Percentiles rank a stretch among this genome's conserved stretches.
These are phyloP conservation scores for Sepioteuthis lessoniana DNA, from an alignment of 2,888 invertebrate species.

Conservation along the genomic window DNA sequence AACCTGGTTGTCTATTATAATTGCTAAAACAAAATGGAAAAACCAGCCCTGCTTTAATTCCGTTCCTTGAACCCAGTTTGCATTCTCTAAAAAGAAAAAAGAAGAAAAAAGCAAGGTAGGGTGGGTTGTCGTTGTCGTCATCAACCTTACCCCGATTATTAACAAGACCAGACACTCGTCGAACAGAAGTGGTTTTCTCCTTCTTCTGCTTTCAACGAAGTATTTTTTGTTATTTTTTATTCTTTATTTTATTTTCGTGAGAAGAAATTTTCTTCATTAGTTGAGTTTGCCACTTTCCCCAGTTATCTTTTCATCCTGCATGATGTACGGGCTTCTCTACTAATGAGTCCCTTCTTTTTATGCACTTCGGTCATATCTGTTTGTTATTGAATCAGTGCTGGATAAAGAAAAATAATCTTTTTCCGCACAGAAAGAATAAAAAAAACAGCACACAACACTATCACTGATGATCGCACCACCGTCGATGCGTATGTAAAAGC, in stretches of 20 bases:
- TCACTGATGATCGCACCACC: neutral
- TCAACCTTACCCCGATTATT: neutral
- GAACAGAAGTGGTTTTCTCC: neutral
- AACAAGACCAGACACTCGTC: neutral
- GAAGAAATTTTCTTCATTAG: neutral
- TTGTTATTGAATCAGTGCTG: neutral
- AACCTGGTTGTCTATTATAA: conserved; percentile 1
- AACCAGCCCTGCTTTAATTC: neutral
- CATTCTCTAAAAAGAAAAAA: neutral
- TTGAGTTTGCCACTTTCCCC: neutral
- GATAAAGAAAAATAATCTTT: conserved; percentile 33
- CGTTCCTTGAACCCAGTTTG: neutral
- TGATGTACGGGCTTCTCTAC: neutral
- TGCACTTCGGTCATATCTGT: neutral
- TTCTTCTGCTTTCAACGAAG: neutral
- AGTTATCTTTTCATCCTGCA: neutral
- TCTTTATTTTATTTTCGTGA: neutral
- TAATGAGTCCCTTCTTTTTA: neutral
- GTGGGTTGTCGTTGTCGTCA: neutral
- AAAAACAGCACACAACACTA: neutral
- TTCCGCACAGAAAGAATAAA: neutral
- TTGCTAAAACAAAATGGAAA: conserved; percentile 8
- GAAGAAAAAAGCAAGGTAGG: neutral
- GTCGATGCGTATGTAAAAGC: no score
- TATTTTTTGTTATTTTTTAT: no score